These are phyloP conservation scores for Galago senegalensis DNA, from an alignment of 2,797 vertebrate species.

Conservation along the genomic window DNA sequence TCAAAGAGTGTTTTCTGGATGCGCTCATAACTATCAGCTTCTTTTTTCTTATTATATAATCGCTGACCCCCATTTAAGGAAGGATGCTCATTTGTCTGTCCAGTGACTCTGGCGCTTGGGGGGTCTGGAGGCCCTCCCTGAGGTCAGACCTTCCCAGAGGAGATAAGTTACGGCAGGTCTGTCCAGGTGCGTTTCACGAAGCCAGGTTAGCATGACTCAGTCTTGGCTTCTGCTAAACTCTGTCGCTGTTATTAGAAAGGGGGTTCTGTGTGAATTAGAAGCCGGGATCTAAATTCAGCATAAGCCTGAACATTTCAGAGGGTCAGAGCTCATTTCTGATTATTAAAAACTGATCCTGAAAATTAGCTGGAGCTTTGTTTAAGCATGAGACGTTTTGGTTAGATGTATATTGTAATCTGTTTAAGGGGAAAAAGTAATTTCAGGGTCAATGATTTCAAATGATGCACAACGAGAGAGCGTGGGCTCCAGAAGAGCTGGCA, in stretches of 20 bases:
- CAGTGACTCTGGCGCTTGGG: neutral
- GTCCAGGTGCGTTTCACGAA: neutral
- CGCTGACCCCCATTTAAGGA: accelerated
- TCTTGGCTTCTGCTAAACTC: neutral
- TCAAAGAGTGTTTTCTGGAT: neutral
- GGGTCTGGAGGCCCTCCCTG: neutral
- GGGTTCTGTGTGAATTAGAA: neutral
- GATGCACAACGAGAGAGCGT: neutral
- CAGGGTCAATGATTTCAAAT: neutral
- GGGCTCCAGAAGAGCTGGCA: accelerated
- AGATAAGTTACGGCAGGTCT: no score
- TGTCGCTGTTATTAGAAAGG: neutral
- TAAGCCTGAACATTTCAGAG: neutral
- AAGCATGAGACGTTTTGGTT: accelerated
- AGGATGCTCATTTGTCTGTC: accelerated
- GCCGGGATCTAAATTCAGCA: neutral
- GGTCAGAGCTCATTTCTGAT: neutral
- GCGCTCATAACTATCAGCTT: accelerated
- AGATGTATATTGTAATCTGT: neutral
- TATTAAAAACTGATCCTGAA: neutral
- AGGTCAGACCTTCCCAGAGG: neutral
- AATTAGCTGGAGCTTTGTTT: neutral
- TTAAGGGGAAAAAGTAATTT: neutral
- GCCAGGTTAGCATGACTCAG: neutral
- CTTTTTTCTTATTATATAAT: accelerated